Conservation (phyloP, 2,797 vertebrate genomes). For the Furcifer pardalis region DNA sequence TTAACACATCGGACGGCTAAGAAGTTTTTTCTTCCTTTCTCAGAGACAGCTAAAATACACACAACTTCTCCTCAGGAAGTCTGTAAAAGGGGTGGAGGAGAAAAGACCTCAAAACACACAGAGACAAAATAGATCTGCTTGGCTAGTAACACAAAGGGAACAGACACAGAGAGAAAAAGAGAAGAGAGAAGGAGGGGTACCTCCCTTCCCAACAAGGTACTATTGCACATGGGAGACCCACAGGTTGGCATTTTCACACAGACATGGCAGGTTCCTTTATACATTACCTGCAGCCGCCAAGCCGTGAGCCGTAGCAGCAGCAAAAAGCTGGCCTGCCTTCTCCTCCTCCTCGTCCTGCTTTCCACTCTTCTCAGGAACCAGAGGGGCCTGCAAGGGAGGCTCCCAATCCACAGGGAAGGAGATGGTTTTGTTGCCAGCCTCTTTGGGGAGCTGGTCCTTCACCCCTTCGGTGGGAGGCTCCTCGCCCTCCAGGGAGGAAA, state of each 20-base stretch:
- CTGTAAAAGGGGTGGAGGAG: slow-evolving; percentile 6
- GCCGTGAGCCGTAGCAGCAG: slow-evolving; percentile 74
- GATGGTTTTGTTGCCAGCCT: neutral
- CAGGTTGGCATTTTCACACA: slow-evolving; percentile 30
- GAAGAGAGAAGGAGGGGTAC: neutral
- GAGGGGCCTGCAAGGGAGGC: neutral
- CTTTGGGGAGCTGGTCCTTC: slow-evolving; percentile 70
- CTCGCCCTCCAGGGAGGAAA: slow-evolving; percentile 33
- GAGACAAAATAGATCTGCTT: slow-evolving; percentile 10
- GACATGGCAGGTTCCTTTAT: slow-evolving; percentile 66
- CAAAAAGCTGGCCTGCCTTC: neutral
- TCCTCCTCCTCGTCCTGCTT: slow-evolving; percentile 16
- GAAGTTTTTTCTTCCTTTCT: slow-evolving; percentile 31
- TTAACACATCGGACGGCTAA: slow-evolving; percentile 27
- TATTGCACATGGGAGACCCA: slow-evolving; percentile 38
- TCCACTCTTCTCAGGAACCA: neutral
- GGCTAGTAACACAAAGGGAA: slow-evolving; percentile 28
- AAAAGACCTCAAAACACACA: slow-evolving; percentile 23
- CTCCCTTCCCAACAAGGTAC: slow-evolving; percentile 21
- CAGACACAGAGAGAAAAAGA: slow-evolving; percentile 5
- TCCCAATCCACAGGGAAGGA: slow-evolving; percentile 22
- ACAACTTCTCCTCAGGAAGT: slow-evolving; percentile 20
- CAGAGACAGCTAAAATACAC: slow-evolving; percentile 36
- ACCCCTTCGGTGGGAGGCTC: slow-evolving; percentile 19
- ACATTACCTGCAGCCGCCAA: slow-evolving; percentile 85